Conservation (phyloP, 2,113 vertebrate genomes). For the Mesocricetus auratus region DNA sequence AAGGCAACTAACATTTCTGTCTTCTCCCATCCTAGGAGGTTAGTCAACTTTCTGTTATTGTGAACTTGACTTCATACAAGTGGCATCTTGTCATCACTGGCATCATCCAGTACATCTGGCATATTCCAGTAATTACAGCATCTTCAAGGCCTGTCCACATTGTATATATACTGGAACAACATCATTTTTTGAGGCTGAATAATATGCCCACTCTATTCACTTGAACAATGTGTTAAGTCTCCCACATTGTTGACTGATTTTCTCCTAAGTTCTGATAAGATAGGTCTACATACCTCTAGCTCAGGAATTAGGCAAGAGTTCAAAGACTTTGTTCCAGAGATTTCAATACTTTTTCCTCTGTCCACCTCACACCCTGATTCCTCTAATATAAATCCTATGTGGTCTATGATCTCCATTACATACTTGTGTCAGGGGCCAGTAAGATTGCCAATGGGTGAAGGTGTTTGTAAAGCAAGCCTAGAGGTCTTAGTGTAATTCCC, state of each 20-base stretch:
- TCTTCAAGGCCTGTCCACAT: background rate
- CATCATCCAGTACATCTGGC: background rate
- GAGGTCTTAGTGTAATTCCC: background rate
- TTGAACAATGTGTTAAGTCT: background rate
- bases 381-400: background rate
- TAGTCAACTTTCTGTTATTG: background rate
- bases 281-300: background rate
- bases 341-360: background rate
- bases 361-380: background rate
- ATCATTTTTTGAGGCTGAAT: constrained; percentile 22
- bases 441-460: background rate
- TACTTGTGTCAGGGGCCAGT: too few relatives aligned
- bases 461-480: background rate
- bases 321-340: background rate
- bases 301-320: background rate
- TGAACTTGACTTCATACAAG: background rate
- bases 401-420: background rate
- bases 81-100: background rate
- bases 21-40: background rate
- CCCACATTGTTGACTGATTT: background rate
- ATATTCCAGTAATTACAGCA: background rate
- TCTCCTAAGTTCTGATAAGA: background rate
- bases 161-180: background rate
- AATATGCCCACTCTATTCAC: background rate
- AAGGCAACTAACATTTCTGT: background rate